Percentiles rank a stretch among this genome's conserved stretches.
phyloP scores from a whole-genome alignment of 23 tunicate species.

The Diplosoma virens region DNA sequence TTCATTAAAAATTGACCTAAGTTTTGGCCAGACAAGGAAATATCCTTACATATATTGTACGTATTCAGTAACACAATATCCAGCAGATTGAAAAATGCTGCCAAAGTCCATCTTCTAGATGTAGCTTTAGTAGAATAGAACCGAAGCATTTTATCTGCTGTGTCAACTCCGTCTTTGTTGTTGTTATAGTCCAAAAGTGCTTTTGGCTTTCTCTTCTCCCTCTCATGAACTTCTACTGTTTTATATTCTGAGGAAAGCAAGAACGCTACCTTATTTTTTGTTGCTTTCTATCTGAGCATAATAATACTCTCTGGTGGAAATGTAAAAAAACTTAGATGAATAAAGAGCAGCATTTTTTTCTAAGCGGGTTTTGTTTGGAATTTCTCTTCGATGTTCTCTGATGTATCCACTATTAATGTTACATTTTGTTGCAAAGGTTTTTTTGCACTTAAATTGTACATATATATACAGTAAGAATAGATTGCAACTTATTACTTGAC shows the following conservation, averaged over 20 bases:
- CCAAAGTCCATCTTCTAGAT: conserved; percentile 31
- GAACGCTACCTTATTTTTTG: conserved; percentile 17
- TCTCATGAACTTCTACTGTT: conserved; percentile 29
- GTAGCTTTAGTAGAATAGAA: conserved; percentile 25
- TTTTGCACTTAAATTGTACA: too few relatives aligned
- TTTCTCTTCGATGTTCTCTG: conserved; percentile 13
- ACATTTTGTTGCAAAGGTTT: conserved; percentile 24
- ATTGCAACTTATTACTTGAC: too few relatives aligned
- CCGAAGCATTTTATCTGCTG: conserved; percentile 26
- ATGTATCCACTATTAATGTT: conserved; percentile 13
- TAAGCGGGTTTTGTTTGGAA: conserved; percentile 12
- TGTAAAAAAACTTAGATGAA: conserved; percentile 22
- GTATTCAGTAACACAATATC: conserved; percentile 29
- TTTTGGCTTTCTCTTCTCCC: conserved; percentile 23
- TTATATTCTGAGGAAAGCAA: conserved; percentile 19
- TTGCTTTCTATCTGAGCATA: conserved; percentile 34
- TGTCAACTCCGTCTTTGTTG: conserved; percentile 33
- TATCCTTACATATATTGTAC: not conserved
- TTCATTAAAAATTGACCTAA: conserved; percentile 13
- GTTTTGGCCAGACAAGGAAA: conserved; percentile 38
- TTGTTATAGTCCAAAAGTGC: conserved; percentile 37
- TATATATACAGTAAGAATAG: too few relatives aligned
- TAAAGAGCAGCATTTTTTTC: conserved; percentile 35
- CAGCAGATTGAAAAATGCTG: conserved; percentile 29
- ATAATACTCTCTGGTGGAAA: conserved; percentile 11